These are phyloP conservation scores for Leptinotarsa tumamoca DNA, from an alignment of 2,888 invertebrate species.

Conservation along the genomic window DNA sequence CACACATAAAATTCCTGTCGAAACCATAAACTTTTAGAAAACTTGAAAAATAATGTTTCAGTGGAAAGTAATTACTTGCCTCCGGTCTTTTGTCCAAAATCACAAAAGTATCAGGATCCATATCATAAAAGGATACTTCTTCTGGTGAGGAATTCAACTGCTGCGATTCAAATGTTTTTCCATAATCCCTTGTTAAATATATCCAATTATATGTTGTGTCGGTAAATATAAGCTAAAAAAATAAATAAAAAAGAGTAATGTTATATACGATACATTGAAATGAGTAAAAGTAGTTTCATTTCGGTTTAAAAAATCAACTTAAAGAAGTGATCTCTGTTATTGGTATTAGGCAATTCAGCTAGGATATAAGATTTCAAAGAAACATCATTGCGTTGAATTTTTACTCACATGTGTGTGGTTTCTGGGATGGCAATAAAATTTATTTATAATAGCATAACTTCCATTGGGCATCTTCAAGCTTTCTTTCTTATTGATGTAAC, in stretches of 20 bases:
- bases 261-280: background rate
- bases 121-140: slow-evolving; percentile 79
- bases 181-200: slow-evolving; percentile 82
- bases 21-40: too few relatives aligned
- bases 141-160: slow-evolving; percentile 81
- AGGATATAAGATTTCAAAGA: too few relatives aligned
- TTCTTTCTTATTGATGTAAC: slow-evolving; percentile 80
- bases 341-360: too few relatives aligned
- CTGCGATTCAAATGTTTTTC: slow-evolving; percentile 73
- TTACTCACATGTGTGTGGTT: slow-evolving; percentile 82
- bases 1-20: too few relatives aligned
- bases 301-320: too few relatives aligned
- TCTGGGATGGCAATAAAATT: slow-evolving; percentile 87
- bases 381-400: background rate
- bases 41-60: too few relatives aligned
- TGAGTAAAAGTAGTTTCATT: too few relatives aligned
- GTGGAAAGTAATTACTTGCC: too few relatives aligned
- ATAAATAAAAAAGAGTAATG: slow-evolving; percentile 35
- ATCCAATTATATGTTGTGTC: slow-evolving; percentile 82
- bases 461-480: slow-evolving; percentile 72
- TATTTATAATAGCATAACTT: slow-evolving; percentile 78
- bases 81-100: too few relatives aligned
- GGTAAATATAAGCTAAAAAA: slow-evolving; percentile 86
- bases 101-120: too few relatives aligned
- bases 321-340: too few relatives aligned